Evolutionary conservation across 2,113 vertebrate species (phyloP).

Genomic region (Lasiurus borealis): DNA sequence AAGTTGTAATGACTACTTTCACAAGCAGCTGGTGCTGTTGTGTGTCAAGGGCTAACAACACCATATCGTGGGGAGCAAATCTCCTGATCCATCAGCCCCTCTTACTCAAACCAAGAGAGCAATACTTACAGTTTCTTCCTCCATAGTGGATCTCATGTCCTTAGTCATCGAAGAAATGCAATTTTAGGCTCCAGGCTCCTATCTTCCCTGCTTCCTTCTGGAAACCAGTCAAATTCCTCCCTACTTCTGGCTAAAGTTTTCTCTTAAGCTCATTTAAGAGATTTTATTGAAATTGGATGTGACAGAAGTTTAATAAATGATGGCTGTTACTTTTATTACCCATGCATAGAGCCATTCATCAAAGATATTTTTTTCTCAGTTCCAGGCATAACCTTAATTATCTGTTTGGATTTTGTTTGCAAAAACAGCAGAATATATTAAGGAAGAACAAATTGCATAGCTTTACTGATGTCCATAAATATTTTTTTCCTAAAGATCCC

Average conservation of each 20-base stretch:
- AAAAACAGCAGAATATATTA: not conserved
- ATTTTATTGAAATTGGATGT: conserved; percentile 42
- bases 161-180: not conserved
- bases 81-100: not conserved
- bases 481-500: not conserved
- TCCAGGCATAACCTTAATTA: conserved; percentile 7
- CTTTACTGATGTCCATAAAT: not conserved
- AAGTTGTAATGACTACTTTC: not conserved
- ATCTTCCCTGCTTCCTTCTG: not conserved
- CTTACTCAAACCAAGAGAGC: not conserved
- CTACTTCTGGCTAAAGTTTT: not conserved
- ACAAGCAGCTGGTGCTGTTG: not conserved
- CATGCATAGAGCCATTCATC: conserved; percentile 40
- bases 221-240: not conserved
- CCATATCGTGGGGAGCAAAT: not conserved
- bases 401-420: conserved; percentile 24
- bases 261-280: conserved; percentile 35
- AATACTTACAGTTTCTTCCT: not conserved
- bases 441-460: not conserved
- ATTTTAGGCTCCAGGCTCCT: not conserved
- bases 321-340: conserved; percentile 55
- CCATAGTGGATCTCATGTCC: not conserved
- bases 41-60: not conserved
- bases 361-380: conserved; percentile 2
- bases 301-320: conserved; percentile 64